A percentile compares a stretch with the other conserved stretches of the same genome.
These are phyloP conservation scores for Scaptomyza polygonia DNA, from an alignment of 2,888 invertebrate genomes.

Conservation along the genomic window DNA sequence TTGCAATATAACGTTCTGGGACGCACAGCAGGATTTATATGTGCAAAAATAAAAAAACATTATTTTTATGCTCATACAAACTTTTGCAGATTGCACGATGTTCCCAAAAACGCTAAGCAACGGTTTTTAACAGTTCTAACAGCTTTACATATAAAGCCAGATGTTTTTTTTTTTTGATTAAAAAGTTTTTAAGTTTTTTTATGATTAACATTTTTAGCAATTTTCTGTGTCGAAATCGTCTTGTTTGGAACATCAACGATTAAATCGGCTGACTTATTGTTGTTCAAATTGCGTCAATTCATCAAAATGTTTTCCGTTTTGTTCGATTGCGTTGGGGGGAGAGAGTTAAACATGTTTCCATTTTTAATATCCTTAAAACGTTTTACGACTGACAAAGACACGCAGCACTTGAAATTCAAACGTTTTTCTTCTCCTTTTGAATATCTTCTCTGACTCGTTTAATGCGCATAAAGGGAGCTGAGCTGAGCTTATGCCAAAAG, in stretches of 20 bases:
- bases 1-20: conserved; percentile 8
- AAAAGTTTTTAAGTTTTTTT: background rate
- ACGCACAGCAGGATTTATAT: conserved; percentile 37
- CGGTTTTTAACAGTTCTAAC: too few species aligned
- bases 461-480: conserved; percentile 60
- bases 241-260: conserved; percentile 28
- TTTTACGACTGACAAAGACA: conserved; percentile 63
- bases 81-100: conserved; percentile 5
- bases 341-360: conserved; percentile 49
- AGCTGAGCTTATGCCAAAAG: conserved; percentile 2
- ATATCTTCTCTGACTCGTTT: conserved; percentile 34
- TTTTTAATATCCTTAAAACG: conserved; percentile 71
- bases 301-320: conserved; percentile 50
- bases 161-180: background rate
- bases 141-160: too few species aligned
- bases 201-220: too few species aligned
- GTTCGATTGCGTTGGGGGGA: conserved; percentile 16
- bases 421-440: conserved; percentile 20
- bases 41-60: conserved; percentile 14
- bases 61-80: conserved; percentile 20
- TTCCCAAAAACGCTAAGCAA: conserved; percentile 21
- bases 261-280: conserved; percentile 41
- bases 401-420: conserved; percentile 62
- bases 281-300: conserved; percentile 63
- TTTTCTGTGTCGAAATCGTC: background rate